These are phyloP conservation scores for Caenorhabditis briggsae DNA, from an alignment of 1,140 invertebrate genomes.

Conservation along the genomic window DNA sequence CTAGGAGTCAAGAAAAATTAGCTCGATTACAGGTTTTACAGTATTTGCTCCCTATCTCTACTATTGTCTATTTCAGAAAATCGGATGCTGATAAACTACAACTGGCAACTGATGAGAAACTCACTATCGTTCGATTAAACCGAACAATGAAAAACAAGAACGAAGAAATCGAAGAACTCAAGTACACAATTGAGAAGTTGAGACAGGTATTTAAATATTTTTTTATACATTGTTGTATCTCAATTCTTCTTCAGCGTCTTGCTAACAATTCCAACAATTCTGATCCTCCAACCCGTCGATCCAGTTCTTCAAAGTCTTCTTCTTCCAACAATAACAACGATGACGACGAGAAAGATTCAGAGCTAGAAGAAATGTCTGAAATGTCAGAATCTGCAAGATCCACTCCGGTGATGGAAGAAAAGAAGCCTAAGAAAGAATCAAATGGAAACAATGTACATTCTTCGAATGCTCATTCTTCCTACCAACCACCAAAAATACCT, in stretches of 20 bases:
- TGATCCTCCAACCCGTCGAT: not conserved
- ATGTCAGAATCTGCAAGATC: constrained; percentile 23
- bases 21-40: no score
- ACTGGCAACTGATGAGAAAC: constrained; percentile 59
- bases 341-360: constrained; percentile 6
- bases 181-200: constrained; percentile 61
- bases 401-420: constrained; percentile 9
- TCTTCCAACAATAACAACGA: constrained; percentile 38
- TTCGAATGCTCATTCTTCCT: not conserved
- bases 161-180: constrained; percentile 58
- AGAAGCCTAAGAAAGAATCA: constrained; percentile 12
- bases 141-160: constrained; percentile 63
- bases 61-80: not conserved
- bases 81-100: constrained; percentile 50
- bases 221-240: not conserved
- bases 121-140: constrained; percentile 66
- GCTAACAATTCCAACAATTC: not conserved
- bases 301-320: constrained; percentile 21
- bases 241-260: not conserved
- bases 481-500: not conserved
- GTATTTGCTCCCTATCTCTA: no score
- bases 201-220: constrained; percentile 6
- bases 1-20: no score
- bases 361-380: constrained; percentile 36
- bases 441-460: not conserved